Evolutionary conservation across 2,113 vertebrate species (phyloP).

Genomic region (Shinisaurus crocodilurus): DNA sequence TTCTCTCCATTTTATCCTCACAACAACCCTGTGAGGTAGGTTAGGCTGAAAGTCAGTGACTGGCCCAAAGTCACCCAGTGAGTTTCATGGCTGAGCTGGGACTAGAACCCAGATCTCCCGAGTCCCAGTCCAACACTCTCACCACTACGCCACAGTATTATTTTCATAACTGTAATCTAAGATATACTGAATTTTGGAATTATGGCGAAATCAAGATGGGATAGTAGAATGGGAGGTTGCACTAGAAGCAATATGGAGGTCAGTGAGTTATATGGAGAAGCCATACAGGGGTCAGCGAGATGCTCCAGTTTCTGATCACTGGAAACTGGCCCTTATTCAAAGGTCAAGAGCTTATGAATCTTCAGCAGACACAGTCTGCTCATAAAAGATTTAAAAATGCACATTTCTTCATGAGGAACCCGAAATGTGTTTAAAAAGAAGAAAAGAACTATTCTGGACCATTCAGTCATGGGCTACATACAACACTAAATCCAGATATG

Average conservation of each 20-base stretch:
- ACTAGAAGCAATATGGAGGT: neutral
- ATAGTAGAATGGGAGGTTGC: neutral
- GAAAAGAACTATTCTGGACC: neutral
- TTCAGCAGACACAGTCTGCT: neutral
- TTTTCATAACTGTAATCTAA: neutral
- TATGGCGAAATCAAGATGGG: neutral
- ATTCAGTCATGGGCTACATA: neutral
- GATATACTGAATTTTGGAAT: neutral
- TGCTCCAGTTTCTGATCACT: neutral
- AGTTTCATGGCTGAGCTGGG: too few relatives aligned
- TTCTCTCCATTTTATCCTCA: too few relatives aligned
- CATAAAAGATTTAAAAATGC: neutral
- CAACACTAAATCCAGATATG: neutral
- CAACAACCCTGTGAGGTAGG: too few relatives aligned
- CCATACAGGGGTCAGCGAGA: too few relatives aligned
- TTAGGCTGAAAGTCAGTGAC: too few relatives aligned
- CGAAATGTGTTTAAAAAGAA: neutral
- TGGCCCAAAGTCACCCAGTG: too few relatives aligned
- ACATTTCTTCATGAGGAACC: neutral
- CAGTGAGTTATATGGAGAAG: too few relatives aligned
- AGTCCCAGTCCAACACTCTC: too few relatives aligned
- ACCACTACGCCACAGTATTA: too few relatives aligned
- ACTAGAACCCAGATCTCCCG: too few relatives aligned
- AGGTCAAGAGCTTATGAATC: neutral
- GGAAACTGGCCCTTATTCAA: neutral